Evolutionary conservation across 2,888 invertebrate genomes (phyloP), one percentile per base, ranked within the genome.

Genomic region (Tupiocoris notatus): DNA sequence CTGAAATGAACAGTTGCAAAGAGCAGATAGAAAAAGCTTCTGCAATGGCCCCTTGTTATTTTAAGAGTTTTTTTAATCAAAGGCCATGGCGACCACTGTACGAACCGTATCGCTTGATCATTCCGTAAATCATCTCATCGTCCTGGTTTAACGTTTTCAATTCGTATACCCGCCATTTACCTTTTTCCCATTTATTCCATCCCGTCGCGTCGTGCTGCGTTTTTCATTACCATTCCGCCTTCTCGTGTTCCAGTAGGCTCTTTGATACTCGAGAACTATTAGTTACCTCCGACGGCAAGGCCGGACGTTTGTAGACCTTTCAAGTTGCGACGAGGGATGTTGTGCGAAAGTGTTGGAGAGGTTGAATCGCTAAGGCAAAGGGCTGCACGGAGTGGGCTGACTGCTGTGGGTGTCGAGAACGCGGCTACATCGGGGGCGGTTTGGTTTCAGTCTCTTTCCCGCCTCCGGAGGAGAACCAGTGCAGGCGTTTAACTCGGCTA

Each of bases 181-280:
- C 54, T 7, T 59, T 17, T 59, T 59, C 59, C 20, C 20, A 17
- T 59, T 59, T n/a, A 17, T 59, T 59, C 20, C 20, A n/a, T n/a
- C 16, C 16, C 59, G 6, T 9, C 59, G 7, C 7, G 59, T 6
- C n/a, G 7, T n/a, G 16, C 39, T 3, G 3, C 12, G 39, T 39
- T 59, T 59, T 59, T 59, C 20, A 59, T 59, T 59, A 18, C 20
- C 59, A 59, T 18, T 18, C 20, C 59, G n/a, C n/a, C 59, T 17
- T n/a, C 20, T 59, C 59, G n/a, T 9, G 18, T 59, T 59, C 20
- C 59, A 39, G 39, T 12, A 39, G 39, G 16, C 17, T 17, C 63
- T 73, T 61, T 73, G 73, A 73, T 25, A 73, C 20, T 39, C 20
- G 73, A 73, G 73, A 73, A 73, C 63, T 63, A 73, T 73, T 73